Percentiles rank a stretch among this genome's conserved stretches.
phyloP scores from a whole-genome alignment of 2,888 invertebrate species.

The Monochamus alternatus region DNA sequence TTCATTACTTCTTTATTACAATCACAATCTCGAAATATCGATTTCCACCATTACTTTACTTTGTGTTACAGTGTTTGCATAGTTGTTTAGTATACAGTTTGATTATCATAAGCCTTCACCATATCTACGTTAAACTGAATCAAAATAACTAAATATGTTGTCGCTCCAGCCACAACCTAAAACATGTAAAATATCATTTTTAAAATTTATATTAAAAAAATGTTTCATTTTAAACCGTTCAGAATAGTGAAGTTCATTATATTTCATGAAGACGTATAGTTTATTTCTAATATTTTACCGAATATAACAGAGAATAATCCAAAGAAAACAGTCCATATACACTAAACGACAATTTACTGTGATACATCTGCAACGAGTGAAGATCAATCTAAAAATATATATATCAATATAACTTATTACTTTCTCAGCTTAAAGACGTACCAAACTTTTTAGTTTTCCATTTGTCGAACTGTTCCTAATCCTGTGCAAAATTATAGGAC shows the following conservation, averaged over 20 bases:
- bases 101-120: slow-evolving; percentile 13
- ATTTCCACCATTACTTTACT: too few relatives aligned
- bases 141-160: slow-evolving; percentile 62
- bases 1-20: too few relatives aligned
- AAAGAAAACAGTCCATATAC: slow-evolving; percentile 63
- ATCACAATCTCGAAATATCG: too few relatives aligned
- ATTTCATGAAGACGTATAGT: too few relatives aligned
- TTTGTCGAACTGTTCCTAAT: slow-evolving; percentile 61
- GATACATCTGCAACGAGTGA: slow-evolving; percentile 64
- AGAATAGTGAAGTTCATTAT: too few relatives aligned
- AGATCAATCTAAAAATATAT: slow-evolving; percentile 61
- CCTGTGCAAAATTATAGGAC: slow-evolving; percentile 62
- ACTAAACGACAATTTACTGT: slow-evolving; percentile 61
- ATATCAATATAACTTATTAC: slow-evolving; percentile 48
- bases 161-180: slow-evolving; percentile 63
- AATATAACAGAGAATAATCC: slow-evolving; percentile 62
- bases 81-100: background rate
- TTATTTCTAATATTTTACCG: slow-evolving; percentile 50
- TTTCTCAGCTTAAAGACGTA: slow-evolving; percentile 34
- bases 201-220: too few relatives aligned
- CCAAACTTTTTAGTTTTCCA: slow-evolving; percentile 56
- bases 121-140: slow-evolving; percentile 61
- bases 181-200: slow-evolving; percentile 40
- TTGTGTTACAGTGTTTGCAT: too few relatives aligned
- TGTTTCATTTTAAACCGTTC: background rate